Evolutionary conservation across 1,140 invertebrate species (phyloP).

Genomic region (Elymnias hypermnestra): DNA sequence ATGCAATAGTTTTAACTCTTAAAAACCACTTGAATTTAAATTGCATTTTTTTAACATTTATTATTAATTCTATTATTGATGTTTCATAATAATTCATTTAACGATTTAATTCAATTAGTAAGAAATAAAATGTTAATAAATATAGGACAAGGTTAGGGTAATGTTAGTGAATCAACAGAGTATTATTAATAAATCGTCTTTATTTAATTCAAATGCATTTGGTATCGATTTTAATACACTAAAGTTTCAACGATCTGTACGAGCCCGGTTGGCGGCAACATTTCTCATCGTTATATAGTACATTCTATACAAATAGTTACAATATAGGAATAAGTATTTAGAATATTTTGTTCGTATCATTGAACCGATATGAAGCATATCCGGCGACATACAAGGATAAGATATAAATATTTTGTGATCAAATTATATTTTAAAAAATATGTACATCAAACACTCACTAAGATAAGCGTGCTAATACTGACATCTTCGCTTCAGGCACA

Average conservation of each 20-base stretch:
- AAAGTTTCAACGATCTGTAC: conserved; percentile 5
- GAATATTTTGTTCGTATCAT: conserved; percentile 15
- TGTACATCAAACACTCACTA: conserved; percentile 12
- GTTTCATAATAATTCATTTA: no score
- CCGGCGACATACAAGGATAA: conserved; percentile 2
- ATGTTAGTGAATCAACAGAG: no score
- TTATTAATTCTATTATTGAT: no score
- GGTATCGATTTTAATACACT: conserved; percentile 17
- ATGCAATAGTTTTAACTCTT: no score
- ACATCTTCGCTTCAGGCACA: background rate
- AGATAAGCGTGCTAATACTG: conserved; percentile 14
- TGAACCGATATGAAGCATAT: conserved; percentile 12
- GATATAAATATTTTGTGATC: conserved; percentile 14
- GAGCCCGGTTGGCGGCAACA: background rate
- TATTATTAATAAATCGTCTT: no score
- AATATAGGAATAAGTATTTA: conserved; percentile 18
- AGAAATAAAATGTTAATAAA: no score
- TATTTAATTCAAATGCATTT: conserved; percentile 21
- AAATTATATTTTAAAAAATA: conserved; percentile 18
- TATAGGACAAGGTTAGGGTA: no score
- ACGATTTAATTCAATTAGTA: no score
- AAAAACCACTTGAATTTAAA: no score
- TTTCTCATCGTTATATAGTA: no score
- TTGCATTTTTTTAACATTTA: no score
- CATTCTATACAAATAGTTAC: conserved; percentile 10